Percentiles rank a stretch among this genome's conserved stretches.
phyloP scores from a whole-genome alignment of 2,113 vertebrate genomes.

The Sinocyclocheilus maitianheensis region DNA sequence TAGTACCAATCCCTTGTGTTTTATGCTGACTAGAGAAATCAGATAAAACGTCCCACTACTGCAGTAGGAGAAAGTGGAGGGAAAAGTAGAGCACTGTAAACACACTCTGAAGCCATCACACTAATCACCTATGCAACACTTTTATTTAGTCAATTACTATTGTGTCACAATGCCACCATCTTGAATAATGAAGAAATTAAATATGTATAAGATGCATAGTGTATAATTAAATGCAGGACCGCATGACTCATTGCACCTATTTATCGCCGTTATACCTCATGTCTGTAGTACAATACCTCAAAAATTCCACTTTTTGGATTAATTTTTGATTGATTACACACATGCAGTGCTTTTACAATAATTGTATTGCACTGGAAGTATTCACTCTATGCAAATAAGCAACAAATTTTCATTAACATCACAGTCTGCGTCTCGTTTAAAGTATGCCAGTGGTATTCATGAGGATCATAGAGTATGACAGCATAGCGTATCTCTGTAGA shows the following conservation, averaged over 20 bases:
- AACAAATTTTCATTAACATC: neutral
- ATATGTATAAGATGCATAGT: constrained; percentile 28
- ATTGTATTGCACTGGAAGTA: constrained; percentile 16
- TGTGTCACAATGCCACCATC: neutral
- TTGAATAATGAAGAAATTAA: constrained; percentile 34
- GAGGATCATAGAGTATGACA: neutral
- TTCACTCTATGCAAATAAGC: constrained; percentile 15
- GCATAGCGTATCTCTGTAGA: neutral
- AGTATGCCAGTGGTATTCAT: neutral
- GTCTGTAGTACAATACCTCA: constrained; percentile 8
- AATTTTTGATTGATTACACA: constrained; percentile 37
- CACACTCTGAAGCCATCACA: constrained; percentile 16
- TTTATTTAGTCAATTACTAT: constrained; percentile 24
- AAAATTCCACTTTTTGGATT: constrained; percentile 36
- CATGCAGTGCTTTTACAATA: constrained; percentile 31
- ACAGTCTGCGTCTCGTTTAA: neutral
- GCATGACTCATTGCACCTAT: constrained; percentile 17
- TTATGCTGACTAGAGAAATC: constrained; percentile 39
- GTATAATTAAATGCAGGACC: constrained; percentile 24
- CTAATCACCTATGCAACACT: constrained; percentile 43
- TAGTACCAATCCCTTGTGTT: constrained; percentile 37
- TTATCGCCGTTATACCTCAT: constrained; percentile 22
- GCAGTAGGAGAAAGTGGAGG: constrained; percentile 9
- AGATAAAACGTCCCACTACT: constrained; percentile 34
- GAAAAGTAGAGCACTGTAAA: constrained; percentile 31